Evolutionary conservation across 2,888 invertebrate species (phyloP).

Genomic region (Smittia sp.): DNA sequence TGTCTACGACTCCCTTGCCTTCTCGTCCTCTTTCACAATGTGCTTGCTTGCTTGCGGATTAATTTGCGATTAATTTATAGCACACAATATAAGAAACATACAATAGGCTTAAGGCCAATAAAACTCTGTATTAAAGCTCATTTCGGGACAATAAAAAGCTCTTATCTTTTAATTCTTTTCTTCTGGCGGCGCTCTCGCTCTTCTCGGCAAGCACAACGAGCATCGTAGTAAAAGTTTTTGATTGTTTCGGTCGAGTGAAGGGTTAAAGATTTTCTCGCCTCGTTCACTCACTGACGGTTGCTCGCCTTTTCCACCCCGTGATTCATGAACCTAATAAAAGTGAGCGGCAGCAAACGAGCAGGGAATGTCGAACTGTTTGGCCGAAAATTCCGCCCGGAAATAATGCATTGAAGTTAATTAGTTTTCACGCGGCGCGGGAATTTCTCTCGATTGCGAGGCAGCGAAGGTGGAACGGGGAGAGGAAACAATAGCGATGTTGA

Average conservation of each 20-base stretch:
- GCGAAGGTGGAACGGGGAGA: not conserved
- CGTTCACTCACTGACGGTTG: not conserved
- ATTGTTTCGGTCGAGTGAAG: not conserved
- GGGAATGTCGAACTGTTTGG: not conserved
- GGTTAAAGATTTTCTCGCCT: not conserved
- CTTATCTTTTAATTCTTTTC: constrained; percentile 1
- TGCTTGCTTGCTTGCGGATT: constrained; percentile 1
- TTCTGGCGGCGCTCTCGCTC: not conserved
- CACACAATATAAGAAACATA: not conserved
- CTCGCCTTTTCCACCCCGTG: constrained; percentile 5
- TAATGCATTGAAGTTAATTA: constrained; percentile 25
- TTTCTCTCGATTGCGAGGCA: not conserved
- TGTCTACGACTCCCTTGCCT: too few species aligned
- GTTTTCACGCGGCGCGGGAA: constrained; percentile 1
- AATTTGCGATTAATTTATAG: constrained; percentile 3
- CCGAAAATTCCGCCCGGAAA: not conserved
- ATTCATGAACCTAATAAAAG: constrained; percentile 6
- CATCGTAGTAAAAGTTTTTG: too few species aligned
- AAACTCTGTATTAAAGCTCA: constrained; percentile 19
- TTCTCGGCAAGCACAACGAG: not conserved
- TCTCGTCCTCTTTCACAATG: too few species aligned
- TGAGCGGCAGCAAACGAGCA: not conserved
- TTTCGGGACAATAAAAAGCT: constrained; percentile 17
- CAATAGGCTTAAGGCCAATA: not conserved
- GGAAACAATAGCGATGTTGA: constrained; percentile 1